phyloP scores from a whole-genome alignment of 2,113 vertebrate species.

The Ameiurus melas region DNA sequence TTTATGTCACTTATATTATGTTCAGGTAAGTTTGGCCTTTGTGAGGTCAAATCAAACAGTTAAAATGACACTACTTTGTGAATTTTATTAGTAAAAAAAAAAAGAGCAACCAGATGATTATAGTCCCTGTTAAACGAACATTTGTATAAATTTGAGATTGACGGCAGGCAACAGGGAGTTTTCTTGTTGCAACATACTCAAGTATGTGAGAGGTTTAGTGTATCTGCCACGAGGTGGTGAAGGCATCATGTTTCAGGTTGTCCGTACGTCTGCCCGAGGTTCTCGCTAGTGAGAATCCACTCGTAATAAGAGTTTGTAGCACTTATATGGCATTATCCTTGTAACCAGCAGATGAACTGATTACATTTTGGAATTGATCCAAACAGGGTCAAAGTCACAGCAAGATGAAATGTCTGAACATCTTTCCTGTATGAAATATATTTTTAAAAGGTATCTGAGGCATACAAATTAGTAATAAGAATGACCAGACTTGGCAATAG shows the following conservation, averaged over 20 bases:
- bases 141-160: not conserved
- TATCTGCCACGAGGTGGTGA: not conserved
- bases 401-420: not conserved
- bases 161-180: not conserved
- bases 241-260: not conserved
- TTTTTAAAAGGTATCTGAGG: not conserved
- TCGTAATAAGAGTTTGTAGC: not conserved
- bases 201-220: not conserved
- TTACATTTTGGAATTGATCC: not conserved
- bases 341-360: not conserved
- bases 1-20: not conserved
- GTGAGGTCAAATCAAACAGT: not conserved
- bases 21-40: not conserved
- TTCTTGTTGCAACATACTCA: not conserved
- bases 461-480: not conserved
- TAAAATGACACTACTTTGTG: not conserved
- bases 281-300: not conserved
- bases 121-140: not conserved
- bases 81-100: not conserved
- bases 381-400: not conserved
- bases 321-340: not conserved
- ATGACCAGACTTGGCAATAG: not conserved
- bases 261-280: not conserved
- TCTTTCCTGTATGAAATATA: not conserved
- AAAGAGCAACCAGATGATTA: not conserved